A percentile compares a stretch with the other conserved stretches of the same genome.
These are phyloP conservation scores for Heteromormyrus szaboi DNA, from an alignment of 2,797 vertebrate genomes.

Conservation along the genomic window DNA sequence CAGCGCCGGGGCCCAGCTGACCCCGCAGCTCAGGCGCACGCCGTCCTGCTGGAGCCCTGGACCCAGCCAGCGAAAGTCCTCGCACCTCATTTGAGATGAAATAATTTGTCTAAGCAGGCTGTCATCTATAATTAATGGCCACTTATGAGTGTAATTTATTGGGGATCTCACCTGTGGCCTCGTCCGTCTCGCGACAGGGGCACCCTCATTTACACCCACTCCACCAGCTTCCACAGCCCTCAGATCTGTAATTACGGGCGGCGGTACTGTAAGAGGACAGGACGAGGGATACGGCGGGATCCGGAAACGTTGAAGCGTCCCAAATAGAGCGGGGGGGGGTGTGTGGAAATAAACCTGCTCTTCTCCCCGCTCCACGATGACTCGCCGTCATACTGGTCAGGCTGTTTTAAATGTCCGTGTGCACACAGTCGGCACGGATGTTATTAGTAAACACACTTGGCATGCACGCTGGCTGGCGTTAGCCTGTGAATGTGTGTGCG, in stretches of 20 bases:
- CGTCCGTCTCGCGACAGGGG: slow-evolving; percentile 52
- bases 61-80: slow-evolving; percentile 49
- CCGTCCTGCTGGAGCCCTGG: slow-evolving; percentile 43
- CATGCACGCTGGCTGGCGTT: not conserved
- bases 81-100: slow-evolving; percentile 79
- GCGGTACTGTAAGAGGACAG: slow-evolving; percentile 7
- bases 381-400: not conserved
- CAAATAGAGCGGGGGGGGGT: not conserved
- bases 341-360: not conserved
- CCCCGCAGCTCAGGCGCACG: slow-evolving; percentile 38
- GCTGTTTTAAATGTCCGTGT: slow-evolving; percentile 1
- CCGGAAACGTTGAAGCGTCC: not conserved
- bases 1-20: slow-evolving; percentile 50
- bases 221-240: slow-evolving; percentile 38
- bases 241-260: slow-evolving; percentile 6
- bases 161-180: slow-evolving; percentile 77
- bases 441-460: slow-evolving; percentile 5
- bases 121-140: slow-evolving; percentile 82
- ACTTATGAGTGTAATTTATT: slow-evolving; percentile 77
- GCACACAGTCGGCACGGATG: not conserved
- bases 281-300: not conserved
- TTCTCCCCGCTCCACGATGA: not conserved
- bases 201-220: slow-evolving; percentile 47
- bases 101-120: slow-evolving; percentile 73
- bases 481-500: not conserved